These are phyloP conservation scores for Sparidentex hasta DNA, from an alignment of 2,797 vertebrate species.

Conservation along the genomic window DNA sequence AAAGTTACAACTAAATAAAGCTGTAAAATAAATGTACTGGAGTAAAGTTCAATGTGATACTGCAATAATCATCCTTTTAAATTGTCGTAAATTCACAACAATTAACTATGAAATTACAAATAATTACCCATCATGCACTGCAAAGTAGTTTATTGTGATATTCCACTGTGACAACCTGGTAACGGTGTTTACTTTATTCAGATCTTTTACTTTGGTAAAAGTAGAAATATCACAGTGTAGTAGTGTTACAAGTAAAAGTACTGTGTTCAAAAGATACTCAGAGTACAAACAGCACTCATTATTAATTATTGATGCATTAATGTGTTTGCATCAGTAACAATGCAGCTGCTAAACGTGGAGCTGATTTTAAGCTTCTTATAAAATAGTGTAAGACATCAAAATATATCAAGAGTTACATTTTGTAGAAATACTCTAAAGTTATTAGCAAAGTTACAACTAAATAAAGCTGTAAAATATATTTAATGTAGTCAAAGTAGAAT, in stretches of 20 bases:
- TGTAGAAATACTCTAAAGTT: not conserved
- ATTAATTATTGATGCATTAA: not conserved
- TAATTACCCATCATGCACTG: too few species aligned
- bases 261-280: not conserved
- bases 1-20: not conserved
- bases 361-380: not conserved
- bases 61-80: too few species aligned
- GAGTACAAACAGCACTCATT: not conserved
- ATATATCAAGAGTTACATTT: not conserved
- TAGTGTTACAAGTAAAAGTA: not conserved
- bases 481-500: not conserved
- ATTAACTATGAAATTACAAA: too few species aligned
- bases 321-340: not conserved
- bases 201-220: not conserved
- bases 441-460: not conserved
- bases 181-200: not conserved
- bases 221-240: not conserved
- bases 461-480: not conserved
- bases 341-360: not conserved
- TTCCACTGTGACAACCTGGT: too few species aligned
- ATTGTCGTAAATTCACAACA: too few species aligned
- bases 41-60: too few species aligned
- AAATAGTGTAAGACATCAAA: not conserved
- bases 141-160: too few species aligned
- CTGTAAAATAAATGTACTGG: not conserved